Evolutionary conservation across 2,113 vertebrate species (phyloP).

Genomic region (Sinocyclocheilus anshuiensis): DNA sequence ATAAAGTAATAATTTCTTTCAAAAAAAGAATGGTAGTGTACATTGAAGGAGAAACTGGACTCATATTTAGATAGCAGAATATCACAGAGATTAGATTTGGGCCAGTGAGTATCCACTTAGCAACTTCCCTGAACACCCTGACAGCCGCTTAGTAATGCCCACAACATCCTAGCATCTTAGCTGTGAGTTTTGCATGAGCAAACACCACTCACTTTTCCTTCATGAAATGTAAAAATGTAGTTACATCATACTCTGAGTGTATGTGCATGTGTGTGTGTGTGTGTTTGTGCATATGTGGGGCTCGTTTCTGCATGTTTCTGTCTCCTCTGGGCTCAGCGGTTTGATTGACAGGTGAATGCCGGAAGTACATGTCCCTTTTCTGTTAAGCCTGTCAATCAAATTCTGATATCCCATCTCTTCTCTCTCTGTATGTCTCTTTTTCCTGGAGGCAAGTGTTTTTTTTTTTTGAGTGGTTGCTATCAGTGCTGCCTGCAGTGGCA

Average conservation of each 20-base stretch:
- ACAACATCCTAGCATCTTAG: neutral
- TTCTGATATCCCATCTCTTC: conserved; percentile 19
- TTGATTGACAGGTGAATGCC: conserved; percentile 46
- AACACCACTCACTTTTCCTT: neutral
- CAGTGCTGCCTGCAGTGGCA: neutral
- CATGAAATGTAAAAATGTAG: neutral
- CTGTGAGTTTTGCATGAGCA: neutral
- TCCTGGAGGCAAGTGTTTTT: conserved; percentile 50
- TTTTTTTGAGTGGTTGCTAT: conserved; percentile 2
- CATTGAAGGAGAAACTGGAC: neutral
- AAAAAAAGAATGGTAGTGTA: neutral
- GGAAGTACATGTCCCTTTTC: conserved; percentile 25
- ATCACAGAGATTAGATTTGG: neutral
- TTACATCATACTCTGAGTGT: conserved; percentile 13
- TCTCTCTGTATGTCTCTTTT: conserved; percentile 24
- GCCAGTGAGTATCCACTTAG: neutral
- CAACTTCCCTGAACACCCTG: neutral
- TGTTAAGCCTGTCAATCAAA: conserved; percentile 33
- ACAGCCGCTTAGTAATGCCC: neutral
- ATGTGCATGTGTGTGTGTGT: conserved; percentile 16
- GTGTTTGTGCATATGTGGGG: neutral
- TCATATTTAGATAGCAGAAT: neutral
- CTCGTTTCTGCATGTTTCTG: conserved; percentile 4
- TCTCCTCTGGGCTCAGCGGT: conserved; percentile 10
- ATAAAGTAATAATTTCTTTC: too few relatives aligned